Evolutionary conservation across 1,140 invertebrate species (phyloP).

Genomic region (Cardiocondyla obscurior): DNA sequence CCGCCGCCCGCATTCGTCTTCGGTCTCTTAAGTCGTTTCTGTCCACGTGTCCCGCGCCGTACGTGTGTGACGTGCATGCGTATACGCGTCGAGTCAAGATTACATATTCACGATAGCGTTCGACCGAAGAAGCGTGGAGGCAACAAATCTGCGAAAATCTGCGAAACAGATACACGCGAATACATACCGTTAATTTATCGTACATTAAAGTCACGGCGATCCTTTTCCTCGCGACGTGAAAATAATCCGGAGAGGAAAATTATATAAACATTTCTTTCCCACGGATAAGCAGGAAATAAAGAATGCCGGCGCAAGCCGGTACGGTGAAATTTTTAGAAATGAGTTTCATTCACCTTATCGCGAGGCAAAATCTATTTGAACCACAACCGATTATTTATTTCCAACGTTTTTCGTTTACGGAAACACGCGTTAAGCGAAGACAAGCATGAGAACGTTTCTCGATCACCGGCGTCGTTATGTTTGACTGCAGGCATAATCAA

Average conservation of each 20-base stretch:
- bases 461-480: not conserved
- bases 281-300: not conserved
- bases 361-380: not conserved
- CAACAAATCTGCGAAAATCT: constrained; percentile 51
- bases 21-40: constrained; percentile 33
- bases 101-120: constrained; percentile 3
- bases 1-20: not conserved
- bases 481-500: constrained; percentile 37
- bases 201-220: constrained; percentile 57
- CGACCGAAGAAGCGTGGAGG: not conserved
- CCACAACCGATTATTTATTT: not conserved
- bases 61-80: too few relatives aligned
- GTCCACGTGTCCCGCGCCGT: constrained; percentile 55
- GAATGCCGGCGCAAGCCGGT: not conserved
- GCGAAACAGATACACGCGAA: constrained; percentile 65
- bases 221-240: constrained; percentile 6
- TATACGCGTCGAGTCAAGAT: not conserved
- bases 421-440: not conserved
- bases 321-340: not conserved
- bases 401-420: not conserved
- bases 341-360: not conserved
- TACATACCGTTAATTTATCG: constrained; percentile 56
- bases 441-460: not conserved
- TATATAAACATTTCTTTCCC: not conserved
- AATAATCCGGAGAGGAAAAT: too few relatives aligned